Conservation (phyloP, 2,888 invertebrate genomes). For the Oxycera nigricornis region DNA sequence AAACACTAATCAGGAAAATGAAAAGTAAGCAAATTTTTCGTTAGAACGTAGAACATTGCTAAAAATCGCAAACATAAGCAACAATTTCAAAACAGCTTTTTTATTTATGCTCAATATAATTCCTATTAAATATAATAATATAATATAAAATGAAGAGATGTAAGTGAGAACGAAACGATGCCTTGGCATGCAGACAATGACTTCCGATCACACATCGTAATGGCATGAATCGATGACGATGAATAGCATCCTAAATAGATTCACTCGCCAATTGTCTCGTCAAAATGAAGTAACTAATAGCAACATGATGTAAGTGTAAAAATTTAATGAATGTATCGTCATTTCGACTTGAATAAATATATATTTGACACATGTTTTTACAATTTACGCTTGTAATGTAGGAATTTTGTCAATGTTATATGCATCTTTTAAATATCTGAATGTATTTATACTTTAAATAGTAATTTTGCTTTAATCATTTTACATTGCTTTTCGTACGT, state of each 20-base stretch:
- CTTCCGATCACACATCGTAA: neutral
- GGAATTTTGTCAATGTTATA: slow-evolving; percentile 41
- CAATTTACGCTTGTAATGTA: slow-evolving; percentile 42
- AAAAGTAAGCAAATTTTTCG: slow-evolving; percentile 7
- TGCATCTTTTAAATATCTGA: slow-evolving; percentile 18
- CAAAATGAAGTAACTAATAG: too few species aligned
- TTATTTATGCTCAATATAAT: slow-evolving; percentile 26
- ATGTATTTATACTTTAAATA: slow-evolving; percentile 18
- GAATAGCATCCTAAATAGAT: slow-evolving; percentile 7
- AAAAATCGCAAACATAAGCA: slow-evolving; percentile 27
- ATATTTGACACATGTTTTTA: slow-evolving; percentile 47
- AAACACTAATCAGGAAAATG: neutral
- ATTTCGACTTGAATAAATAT: slow-evolving; percentile 48
- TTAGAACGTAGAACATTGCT: neutral
- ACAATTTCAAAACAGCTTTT: slow-evolving; percentile 10
- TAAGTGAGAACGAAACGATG: slow-evolving; percentile 9
- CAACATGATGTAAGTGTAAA: too few species aligned
- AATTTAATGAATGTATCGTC: too few species aligned
- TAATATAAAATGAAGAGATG: slow-evolving; percentile 11
- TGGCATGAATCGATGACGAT: neutral
- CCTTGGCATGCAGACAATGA: neutral
- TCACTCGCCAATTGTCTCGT: neutral
- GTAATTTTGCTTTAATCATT: slow-evolving; percentile 29
- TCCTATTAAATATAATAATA: slow-evolving; percentile 19
- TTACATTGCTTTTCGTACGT: slow-evolving; percentile 38